Evolutionary conservation across 2,888 invertebrate species (phyloP), one percentile per base, ranked within the genome.

Genomic region (Pseudococcus jackbeardsleyi): DNA sequence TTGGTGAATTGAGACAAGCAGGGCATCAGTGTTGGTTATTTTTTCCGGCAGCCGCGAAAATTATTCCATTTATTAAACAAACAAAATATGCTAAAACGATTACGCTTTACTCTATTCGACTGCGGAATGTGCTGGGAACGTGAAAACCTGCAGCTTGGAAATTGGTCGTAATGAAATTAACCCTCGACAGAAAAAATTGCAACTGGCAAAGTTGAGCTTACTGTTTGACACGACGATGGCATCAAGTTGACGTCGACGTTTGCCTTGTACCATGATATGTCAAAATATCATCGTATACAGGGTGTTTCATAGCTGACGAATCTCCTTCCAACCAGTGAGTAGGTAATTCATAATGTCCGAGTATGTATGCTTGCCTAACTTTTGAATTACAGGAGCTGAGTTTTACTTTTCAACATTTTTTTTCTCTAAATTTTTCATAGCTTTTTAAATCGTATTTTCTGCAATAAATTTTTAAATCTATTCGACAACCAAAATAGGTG

Each of bases 41-140:
- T 68, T 72, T 72, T 72, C 39, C 26, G 39, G 15, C 19, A 15
- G 12, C 17, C 39, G 3, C 72, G 72, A 72, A 72, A 72, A 72
- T 72, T 72, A 72, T 72, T 72, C 72, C 72, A 72, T 72, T 72
- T 72, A 72, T 72, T 72, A 72, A 72, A 72, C 72, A 72, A 72
- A 72, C 72, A 72, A 72, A 39, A 72, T 72, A 72, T 72, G 72
- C 72, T 72, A 72, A 72, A 72, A 72, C 72, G 72, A 72, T 72
- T 72, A 68, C 26, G 54, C n/a, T 17, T 54, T 54, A n/a, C 6
- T 54, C 8, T n/a, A n/a, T 4, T 50, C 17, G 26, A 50, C 17
- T n/a, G 64, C n/a, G 64, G 11, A 64, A 64, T 64, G 22, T 59
- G n/a, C 17, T 64, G 64, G 64, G 64, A 64, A 64, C 19, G 72